These are phyloP conservation scores for Sinocyclocheilus anshuiensis DNA, from an alignment of 2,113 vertebrate species.

Conservation along the genomic window DNA sequence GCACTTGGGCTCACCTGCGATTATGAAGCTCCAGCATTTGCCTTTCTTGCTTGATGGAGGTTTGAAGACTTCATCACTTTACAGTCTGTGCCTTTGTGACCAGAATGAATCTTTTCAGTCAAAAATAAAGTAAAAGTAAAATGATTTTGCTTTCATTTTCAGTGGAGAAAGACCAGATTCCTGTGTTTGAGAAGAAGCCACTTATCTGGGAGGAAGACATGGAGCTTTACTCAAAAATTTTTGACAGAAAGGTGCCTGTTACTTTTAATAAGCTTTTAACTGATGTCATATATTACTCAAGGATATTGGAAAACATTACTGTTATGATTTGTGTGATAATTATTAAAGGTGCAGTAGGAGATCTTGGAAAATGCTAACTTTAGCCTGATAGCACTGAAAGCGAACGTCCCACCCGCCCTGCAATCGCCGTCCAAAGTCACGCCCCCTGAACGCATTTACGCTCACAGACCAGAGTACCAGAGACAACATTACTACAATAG, in stretches of 20 bases:
- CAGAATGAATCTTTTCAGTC: background rate
- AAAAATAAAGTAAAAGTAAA: background rate
- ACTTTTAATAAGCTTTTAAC: background rate
- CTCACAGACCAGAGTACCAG: too few relatives aligned
- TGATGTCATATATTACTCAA: background rate
- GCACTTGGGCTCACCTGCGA: conserved; percentile 81
- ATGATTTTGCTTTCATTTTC: conserved; percentile 15
- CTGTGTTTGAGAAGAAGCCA: conserved; percentile 74
- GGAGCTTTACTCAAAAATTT: conserved; percentile 82
- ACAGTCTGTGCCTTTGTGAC: too few relatives aligned
- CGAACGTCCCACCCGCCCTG: too few relatives aligned
- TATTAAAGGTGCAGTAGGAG: too few relatives aligned
- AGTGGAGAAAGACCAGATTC: conserved; percentile 67
- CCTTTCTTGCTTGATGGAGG: conserved; percentile 71
- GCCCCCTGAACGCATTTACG: too few relatives aligned
- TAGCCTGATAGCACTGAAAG: too few relatives aligned
- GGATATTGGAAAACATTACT: background rate
- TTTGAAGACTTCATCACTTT: conserved; percentile 53
- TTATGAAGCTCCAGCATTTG: conserved; percentile 74
- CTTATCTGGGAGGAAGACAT: conserved; percentile 87
- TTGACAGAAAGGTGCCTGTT: conserved; percentile 84
- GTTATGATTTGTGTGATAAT: too few relatives aligned
- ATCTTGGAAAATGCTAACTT: too few relatives aligned
- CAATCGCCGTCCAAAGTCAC: too few relatives aligned
- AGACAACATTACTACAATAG: too few relatives aligned